A percentile compares a stretch with the other conserved stretches of the same genome.
Evolutionary conservation across 2,113 vertebrate genomes (phyloP).

Genomic region (Asarcornis scutulata): DNA sequence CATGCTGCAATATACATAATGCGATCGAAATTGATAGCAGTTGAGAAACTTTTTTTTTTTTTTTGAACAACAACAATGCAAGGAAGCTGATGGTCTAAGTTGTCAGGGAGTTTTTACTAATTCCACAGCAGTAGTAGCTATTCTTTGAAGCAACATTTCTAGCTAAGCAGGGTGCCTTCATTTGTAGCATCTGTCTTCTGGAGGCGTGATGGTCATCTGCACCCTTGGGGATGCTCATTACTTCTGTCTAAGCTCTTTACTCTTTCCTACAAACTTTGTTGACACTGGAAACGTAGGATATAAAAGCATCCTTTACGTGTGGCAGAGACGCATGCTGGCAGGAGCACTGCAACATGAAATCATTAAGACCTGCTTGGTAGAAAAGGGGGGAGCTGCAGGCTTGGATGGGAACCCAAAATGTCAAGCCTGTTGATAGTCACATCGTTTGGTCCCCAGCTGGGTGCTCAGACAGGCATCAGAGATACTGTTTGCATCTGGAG

Average conservation of each 20-base stretch:
- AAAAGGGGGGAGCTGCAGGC: not conserved
- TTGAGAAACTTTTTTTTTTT: slow-evolving; percentile 7
- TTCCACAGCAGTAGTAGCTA: not conserved
- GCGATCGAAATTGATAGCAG: slow-evolving; percentile 59
- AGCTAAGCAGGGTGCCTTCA: not conserved
- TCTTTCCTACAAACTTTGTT: not conserved
- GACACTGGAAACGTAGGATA: not conserved
- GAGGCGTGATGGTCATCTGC: accelerated
- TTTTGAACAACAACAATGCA: not conserved
- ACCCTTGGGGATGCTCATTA: not conserved
- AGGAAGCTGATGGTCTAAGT: not conserved
- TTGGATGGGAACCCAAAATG: not conserved
- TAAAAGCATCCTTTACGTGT: not conserved
- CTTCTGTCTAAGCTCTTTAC: not conserved
- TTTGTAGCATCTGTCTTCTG: not conserved
- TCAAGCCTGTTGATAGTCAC: not conserved
- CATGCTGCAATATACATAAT: slow-evolving; percentile 17
- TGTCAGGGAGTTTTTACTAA: not conserved
- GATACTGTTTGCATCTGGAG: accelerated
- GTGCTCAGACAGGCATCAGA: accelerated
- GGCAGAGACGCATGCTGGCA: not conserved
- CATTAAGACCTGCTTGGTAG: not conserved
- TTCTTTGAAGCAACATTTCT: not conserved
- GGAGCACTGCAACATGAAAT: accelerated
- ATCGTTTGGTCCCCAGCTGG: not conserved